A percentile compares a stretch with the other conserved stretches of the same genome.
phyloP scores from a whole-genome alignment of 2,113 vertebrate species.

The Pelecanoides urinatrix region DNA sequence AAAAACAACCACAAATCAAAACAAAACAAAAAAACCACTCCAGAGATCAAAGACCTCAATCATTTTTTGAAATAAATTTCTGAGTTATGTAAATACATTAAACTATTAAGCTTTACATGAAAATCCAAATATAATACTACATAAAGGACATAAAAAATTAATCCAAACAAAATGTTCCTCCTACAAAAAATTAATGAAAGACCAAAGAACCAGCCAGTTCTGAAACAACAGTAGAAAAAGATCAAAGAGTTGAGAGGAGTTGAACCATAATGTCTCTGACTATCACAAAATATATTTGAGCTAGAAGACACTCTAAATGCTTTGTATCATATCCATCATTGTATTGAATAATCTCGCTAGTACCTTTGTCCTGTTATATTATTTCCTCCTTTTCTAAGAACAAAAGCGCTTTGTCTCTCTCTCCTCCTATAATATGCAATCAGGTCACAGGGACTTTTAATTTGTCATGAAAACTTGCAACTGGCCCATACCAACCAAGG shows the following conservation, averaged over 20 bases:
- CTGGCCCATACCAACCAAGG: fast-evolving
- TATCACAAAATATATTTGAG: background rate
- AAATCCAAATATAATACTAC: background rate
- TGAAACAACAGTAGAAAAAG: background rate
- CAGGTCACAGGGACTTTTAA: background rate
- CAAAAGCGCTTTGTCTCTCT: background rate
- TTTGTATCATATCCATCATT: background rate
- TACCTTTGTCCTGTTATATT: background rate
- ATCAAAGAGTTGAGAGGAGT: background rate
- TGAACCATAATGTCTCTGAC: background rate
- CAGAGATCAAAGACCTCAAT: background rate
- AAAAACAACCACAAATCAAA: background rate
- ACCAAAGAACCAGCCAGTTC: background rate
- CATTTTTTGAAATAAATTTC: background rate
- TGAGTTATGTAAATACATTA: background rate
- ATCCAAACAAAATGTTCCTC: background rate
- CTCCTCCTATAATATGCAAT: background rate
- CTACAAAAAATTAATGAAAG: background rate
- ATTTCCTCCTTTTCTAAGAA: background rate
- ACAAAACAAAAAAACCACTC: background rate
- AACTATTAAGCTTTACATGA: background rate
- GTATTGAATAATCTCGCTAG: background rate
- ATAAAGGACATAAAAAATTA: background rate
- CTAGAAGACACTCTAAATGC: background rate
- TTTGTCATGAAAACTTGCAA: background rate